A percentile compares a stretch with the other conserved stretches of the same genome.
These are phyloP conservation scores for Aspiorhynchus laticeps DNA, from an alignment of 2,113 vertebrate genomes.

Conservation along the genomic window DNA sequence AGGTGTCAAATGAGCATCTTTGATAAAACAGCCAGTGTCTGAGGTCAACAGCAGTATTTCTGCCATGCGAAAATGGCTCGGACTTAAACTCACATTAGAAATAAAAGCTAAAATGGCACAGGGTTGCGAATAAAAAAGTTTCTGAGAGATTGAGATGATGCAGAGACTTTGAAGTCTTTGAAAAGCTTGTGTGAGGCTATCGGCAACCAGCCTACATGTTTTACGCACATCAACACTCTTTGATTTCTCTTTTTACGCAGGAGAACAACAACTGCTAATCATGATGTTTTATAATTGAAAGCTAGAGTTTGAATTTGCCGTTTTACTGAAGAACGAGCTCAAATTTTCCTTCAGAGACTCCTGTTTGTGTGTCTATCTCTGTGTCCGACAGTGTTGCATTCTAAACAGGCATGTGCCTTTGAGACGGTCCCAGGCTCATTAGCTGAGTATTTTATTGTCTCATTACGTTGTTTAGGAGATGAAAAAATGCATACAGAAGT, in stretches of 20 bases:
- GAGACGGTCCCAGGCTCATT: slow-evolving; percentile 45
- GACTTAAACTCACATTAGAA: background rate
- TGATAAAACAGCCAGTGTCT: slow-evolving; percentile 20
- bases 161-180: slow-evolving; percentile 3
- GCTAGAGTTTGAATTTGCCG: background rate
- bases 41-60: slow-evolving; percentile 12
- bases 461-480: slow-evolving; percentile 48
- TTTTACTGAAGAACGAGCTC: background rate
- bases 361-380: slow-evolving; percentile 2
- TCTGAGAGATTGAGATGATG: background rate
- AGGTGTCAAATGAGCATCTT: slow-evolving; percentile 33
- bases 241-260: background rate
- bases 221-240: background rate
- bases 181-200: background rate
- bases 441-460: slow-evolving; percentile 50
- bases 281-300: background rate
- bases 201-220: background rate
- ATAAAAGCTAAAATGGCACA: background rate
- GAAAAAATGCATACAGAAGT: slow-evolving; percentile 22
- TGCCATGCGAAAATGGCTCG: background rate
- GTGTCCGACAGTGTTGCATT: slow-evolving; percentile 15
- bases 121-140: background rate
- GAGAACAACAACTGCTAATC: background rate
- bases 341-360: background rate
- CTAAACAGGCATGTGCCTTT: slow-evolving; percentile 40